Conservation (phyloP, 2,888 invertebrate genomes). For the Eilema griseolum region DNA sequence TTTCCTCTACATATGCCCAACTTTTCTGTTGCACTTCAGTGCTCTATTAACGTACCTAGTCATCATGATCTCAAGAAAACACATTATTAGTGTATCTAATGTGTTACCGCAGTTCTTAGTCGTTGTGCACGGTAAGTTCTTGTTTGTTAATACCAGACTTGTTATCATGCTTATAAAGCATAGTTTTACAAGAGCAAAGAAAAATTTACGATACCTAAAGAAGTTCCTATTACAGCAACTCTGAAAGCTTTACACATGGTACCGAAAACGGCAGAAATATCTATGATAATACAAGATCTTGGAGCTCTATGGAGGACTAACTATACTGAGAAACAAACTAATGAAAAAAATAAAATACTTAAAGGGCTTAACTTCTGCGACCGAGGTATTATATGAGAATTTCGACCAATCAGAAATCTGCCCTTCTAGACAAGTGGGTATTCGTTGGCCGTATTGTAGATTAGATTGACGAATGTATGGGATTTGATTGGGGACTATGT, state of each 20-base stretch:
- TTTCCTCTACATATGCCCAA: conserved; percentile 39
- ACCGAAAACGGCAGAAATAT: conserved; percentile 39
- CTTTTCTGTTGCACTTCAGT: conserved; percentile 31
- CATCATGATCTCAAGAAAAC: conserved; percentile 23
- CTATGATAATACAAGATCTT: conserved; percentile 48
- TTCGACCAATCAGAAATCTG: too few species aligned
- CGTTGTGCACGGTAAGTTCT: conserved; percentile 45
- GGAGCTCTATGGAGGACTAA: conserved; percentile 52
- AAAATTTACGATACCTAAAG: too few species aligned
- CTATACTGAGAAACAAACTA: conserved; percentile 41
- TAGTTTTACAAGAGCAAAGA: too few species aligned
- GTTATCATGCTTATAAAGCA: too few species aligned
- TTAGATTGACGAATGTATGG: too few species aligned
- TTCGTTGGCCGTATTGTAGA: too few species aligned
- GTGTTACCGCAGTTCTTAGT: conserved; percentile 47
- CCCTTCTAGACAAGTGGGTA: too few species aligned
- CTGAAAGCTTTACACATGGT: conserved; percentile 47
- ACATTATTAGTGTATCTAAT: conserved; percentile 44
- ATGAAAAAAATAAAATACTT: conserved; percentile 36
- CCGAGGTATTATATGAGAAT: conserved; percentile 10
- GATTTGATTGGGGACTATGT: too few species aligned
- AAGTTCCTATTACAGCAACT: conserved; percentile 42
- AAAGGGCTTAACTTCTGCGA: conserved; percentile 37
- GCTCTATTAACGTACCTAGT: conserved; percentile 33
- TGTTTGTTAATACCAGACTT: too few species aligned